These are phyloP conservation scores for Cherax destructor DNA, from an alignment of 1,140 invertebrate species.

Conservation along the genomic window DNA sequence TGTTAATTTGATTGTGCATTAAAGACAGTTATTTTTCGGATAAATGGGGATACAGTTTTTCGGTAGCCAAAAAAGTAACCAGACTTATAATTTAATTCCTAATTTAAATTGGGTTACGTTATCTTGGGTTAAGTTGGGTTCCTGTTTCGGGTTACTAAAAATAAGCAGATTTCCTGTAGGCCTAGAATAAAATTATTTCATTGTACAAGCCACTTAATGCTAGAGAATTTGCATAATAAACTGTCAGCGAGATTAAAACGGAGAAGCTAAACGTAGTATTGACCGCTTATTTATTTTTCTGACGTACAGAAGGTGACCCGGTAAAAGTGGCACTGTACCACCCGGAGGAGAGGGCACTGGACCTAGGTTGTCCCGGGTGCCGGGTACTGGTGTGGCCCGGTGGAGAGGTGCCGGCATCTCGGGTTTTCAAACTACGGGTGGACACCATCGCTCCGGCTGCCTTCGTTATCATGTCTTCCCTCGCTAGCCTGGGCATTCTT, in stretches of 20 bases:
- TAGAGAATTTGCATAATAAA: too few species aligned
- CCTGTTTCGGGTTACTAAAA: too few species aligned
- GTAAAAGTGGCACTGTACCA: conserved; percentile 86
- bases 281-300: background rate
- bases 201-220: too few species aligned
- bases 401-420: conserved; percentile 85
- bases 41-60: too few species aligned
- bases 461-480: conserved; percentile 82
- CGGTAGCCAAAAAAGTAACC: too few species aligned
- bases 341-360: conserved; percentile 80
- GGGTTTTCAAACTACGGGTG: conserved; percentile 83
- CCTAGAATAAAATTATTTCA: too few species aligned
- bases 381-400: conserved; percentile 83
- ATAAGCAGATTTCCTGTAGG: too few species aligned
- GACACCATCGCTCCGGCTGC: conserved; percentile 85
- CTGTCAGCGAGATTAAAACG: background rate
- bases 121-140: too few species aligned
- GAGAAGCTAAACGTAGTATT: background rate
- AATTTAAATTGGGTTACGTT: too few species aligned
- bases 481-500: conserved; percentile 86
- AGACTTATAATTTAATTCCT: too few species aligned
- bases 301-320: conserved; percentile 76
- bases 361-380: conserved; percentile 85
- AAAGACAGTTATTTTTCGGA: too few species aligned
- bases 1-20: too few species aligned